A percentile compares a stretch with the other conserved stretches of the same genome.
These are phyloP conservation scores for Cryptocephalus moraei DNA, from an alignment of 2,888 invertebrate genomes.

Conservation along the genomic window DNA sequence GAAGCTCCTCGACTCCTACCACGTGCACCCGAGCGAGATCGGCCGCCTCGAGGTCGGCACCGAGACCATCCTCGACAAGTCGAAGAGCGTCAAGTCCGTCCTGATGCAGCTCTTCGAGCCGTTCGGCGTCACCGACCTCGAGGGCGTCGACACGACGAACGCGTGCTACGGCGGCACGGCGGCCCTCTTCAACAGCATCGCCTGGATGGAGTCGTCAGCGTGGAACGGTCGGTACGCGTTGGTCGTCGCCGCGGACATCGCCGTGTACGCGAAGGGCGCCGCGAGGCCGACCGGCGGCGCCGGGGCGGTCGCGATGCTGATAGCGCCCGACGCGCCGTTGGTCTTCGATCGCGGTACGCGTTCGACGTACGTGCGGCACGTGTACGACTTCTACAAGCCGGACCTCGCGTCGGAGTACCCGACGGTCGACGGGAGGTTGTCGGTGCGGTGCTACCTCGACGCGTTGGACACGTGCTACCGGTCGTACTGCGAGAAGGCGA, in stretches of 20 bases:
- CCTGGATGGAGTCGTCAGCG: constrained; percentile 94
- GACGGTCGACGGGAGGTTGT: constrained; percentile 87
- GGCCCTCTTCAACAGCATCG: constrained; percentile 88
- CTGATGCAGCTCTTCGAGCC: constrained; percentile 94
- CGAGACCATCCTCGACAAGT: constrained; percentile 97
- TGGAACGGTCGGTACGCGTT: constrained; percentile 92
- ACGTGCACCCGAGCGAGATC: constrained; percentile 66
- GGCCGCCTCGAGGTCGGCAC: constrained; percentile 96
- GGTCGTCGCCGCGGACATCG: constrained; percentile 94
- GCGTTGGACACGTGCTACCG: constrained; percentile 92
- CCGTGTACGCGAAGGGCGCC: constrained; percentile 87
- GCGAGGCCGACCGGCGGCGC: constrained; percentile 97
- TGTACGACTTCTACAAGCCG: constrained; percentile 98
- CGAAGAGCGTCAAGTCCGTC: constrained; percentile 94
- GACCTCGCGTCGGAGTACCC: constrained; percentile 92
- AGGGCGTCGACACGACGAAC: constrained; percentile 95
- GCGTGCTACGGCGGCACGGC: constrained; percentile 99
- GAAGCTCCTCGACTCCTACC: constrained; percentile 68
- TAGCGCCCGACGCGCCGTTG: constrained; percentile 90
- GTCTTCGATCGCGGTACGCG: constrained; percentile 82
- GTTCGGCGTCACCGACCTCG: constrained; percentile 80
- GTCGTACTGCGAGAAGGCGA: constrained; percentile 63
- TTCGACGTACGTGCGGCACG: constrained; percentile 85
- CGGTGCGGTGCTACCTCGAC: constrained; percentile 87
- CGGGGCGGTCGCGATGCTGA: constrained; percentile 92